phyloP scores from a whole-genome alignment of 2,888 invertebrate species.

The Chrysotoxum bicinctum region DNA sequence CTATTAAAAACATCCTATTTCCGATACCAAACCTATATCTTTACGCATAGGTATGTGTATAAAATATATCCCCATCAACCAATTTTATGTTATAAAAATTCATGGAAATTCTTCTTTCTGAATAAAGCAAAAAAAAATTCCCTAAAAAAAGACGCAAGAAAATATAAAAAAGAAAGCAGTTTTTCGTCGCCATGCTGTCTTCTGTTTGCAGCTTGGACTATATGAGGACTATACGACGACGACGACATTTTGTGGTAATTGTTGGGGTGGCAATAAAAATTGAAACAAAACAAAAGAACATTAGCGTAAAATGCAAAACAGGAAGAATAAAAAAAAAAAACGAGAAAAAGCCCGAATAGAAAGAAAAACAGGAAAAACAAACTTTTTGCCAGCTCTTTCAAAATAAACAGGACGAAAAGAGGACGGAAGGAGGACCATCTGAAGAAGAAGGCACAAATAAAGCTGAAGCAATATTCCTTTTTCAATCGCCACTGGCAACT shows the following conservation, averaged over 20 bases:
- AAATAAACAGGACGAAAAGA: conserved; percentile 38
- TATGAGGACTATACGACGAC: neutral
- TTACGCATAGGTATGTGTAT: neutral
- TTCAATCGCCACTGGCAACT: conserved; percentile 57
- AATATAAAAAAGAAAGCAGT: conserved; percentile 17
- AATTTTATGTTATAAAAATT: conserved; percentile 64
- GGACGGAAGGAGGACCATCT: neutral
- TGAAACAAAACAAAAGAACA: conserved; percentile 69
- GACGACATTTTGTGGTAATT: conserved; percentile 26
- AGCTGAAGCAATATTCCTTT: conserved; percentile 40
- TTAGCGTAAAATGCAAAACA: conserved; percentile 59
- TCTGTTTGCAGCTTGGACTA: neutral
- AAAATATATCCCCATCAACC: conserved; percentile 16
- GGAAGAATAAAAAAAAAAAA: conserved; percentile 4
- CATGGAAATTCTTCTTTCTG: conserved; percentile 36
- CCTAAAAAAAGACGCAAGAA: neutral
- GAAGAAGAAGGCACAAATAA: conserved; percentile 1
- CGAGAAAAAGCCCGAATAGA: neutral
- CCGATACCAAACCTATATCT: conserved; percentile 20
- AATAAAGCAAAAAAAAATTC: neutral
- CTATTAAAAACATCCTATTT: conserved; percentile 61
- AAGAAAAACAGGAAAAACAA: conserved; percentile 32
- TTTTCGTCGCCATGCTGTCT: conserved; percentile 55
- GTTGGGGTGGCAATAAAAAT: conserved; percentile 57
- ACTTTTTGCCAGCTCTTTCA: conserved; percentile 29